Evolutionary conservation across 2,888 invertebrate species (phyloP).

Genomic region (Lamellibrachia satsuma): DNA sequence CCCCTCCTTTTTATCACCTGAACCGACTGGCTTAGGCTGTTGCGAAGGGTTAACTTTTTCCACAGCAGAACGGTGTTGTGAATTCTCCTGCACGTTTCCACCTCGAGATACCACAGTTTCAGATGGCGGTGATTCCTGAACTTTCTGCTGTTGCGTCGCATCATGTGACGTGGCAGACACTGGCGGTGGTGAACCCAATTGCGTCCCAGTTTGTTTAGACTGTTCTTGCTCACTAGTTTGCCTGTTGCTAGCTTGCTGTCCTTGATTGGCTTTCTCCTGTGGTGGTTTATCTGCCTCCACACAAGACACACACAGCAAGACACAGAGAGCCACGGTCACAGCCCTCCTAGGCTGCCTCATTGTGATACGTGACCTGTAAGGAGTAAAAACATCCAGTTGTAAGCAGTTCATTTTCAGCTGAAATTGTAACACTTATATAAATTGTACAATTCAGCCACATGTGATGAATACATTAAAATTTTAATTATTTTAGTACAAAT

Average conservation of each 20-base stretch:
- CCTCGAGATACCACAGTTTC: not conserved
- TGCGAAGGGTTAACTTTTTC: not conserved
- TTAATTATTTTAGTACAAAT: too few relatives aligned
- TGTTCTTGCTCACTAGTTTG: not conserved
- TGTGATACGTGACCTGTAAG: not conserved
- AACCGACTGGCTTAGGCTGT: not conserved
- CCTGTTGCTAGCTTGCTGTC: not conserved
- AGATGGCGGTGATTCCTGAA: not conserved
- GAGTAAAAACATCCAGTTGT: not conserved
- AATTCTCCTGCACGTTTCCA: too few relatives aligned
- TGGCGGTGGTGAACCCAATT: not conserved
- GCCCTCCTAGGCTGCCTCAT: constrained; percentile 4
- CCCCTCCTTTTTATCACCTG: not conserved
- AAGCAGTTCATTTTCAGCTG: not conserved
- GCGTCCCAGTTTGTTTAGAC: not conserved
- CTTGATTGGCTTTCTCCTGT: not conserved
- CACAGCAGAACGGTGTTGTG: not conserved
- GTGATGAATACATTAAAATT: too few relatives aligned
- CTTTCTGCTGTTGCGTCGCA: not conserved
- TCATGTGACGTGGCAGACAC: not conserved
- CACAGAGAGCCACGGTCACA: not conserved
- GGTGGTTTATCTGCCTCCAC: not conserved
- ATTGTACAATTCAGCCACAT: not conserved
- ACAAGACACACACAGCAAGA: not conserved
- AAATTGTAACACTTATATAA: too few relatives aligned